Evolutionary conservation across 2,888 invertebrate species (phyloP), one percentile per base, ranked within the genome.

Genomic region (Timandra comae): DNA sequence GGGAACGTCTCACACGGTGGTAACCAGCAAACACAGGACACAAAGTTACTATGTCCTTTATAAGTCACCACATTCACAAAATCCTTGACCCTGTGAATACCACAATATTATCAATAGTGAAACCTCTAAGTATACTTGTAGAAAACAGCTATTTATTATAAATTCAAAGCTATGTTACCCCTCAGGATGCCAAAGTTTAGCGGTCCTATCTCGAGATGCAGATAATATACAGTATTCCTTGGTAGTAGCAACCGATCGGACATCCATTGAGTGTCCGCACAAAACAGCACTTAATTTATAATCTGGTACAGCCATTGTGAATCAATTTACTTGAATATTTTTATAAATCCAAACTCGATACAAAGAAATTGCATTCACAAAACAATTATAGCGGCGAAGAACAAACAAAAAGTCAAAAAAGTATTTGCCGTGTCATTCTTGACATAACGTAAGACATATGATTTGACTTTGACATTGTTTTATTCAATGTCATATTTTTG

Each of bases 181-280:
- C 63, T 90, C 90, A 23, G 92, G 91, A 63, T 89, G 90, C 97
- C 97, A 98, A 22, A 95, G 80, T 77, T 93, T 93, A 1, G 94
- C 91, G 8, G 94, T 94, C 71, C 91, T 91, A 75, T 98, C 98
- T 54, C 97, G 88, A 3, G 97, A 97, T 12, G 93, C 94, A 3
- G 97, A 96, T 25, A 97, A 81, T 56, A 98, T 91, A 43, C 89
- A 89, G 57, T 91, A 91, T 48, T 91, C 91, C 40, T 87, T 79
- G 3, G 87, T 80, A 7, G 86, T 86, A 31, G 89, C 89, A 10
- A 97, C 88, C 34, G 92, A 89, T 52, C 97, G 88, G 10, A 98
- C 96, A 71, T 98, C 97, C 65, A 92, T 86, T 26, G 92, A 91
- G 75, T 98, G 97, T 0, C 95, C 95, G 49, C 82, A 77, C 31